phyloP scores from a whole-genome alignment of 2,113 vertebrate genomes.

The Verasper variegatus region DNA sequence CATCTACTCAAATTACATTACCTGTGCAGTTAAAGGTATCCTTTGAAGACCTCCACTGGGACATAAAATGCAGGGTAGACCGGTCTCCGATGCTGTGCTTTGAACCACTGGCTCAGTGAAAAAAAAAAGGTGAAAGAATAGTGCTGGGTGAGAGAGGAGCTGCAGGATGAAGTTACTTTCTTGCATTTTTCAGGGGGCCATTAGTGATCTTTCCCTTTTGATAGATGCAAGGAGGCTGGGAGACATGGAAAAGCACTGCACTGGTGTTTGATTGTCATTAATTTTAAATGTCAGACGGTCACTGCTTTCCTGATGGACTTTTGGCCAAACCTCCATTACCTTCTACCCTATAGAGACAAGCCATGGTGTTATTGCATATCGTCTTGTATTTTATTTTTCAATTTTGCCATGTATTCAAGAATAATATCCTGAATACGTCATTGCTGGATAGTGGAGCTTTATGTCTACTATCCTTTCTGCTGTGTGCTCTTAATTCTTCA shows the following conservation, averaged over 20 bases:
- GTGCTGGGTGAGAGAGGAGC: constrained; percentile 23
- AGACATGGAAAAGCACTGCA: constrained; percentile 70
- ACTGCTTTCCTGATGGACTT: constrained; percentile 18
- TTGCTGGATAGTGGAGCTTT: constrained; percentile 20
- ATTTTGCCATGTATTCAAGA: constrained; percentile 5
- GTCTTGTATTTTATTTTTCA: constrained; percentile 4
- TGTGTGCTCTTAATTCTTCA: neutral
- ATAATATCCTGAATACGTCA: constrained; percentile 18
- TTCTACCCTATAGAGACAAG: neutral
- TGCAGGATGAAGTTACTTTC: constrained; percentile 52
- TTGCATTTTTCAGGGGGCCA: constrained; percentile 68
- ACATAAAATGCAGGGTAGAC: constrained; percentile 48
- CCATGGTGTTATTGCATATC: neutral
- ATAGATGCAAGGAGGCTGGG: constrained; percentile 30
- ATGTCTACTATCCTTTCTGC: constrained; percentile 9
- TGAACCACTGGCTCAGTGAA: constrained; percentile 41
- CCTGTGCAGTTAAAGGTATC: constrained; percentile 58
- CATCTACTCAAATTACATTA: constrained; percentile 56
- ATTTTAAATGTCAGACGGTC: constrained; percentile 54
- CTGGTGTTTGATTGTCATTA: constrained; percentile 69
- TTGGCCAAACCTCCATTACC: constrained; percentile 6
- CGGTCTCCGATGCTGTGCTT: constrained; percentile 28
- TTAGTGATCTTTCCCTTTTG: constrained; percentile 53
- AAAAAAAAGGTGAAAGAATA: constrained; percentile 51
- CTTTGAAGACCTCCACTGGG: constrained; percentile 66